Percentiles rank a stretch among this genome's conserved stretches.
phyloP scores from a whole-genome alignment of 2,113 vertebrate species.

The Phylloscopus trochiloides region DNA sequence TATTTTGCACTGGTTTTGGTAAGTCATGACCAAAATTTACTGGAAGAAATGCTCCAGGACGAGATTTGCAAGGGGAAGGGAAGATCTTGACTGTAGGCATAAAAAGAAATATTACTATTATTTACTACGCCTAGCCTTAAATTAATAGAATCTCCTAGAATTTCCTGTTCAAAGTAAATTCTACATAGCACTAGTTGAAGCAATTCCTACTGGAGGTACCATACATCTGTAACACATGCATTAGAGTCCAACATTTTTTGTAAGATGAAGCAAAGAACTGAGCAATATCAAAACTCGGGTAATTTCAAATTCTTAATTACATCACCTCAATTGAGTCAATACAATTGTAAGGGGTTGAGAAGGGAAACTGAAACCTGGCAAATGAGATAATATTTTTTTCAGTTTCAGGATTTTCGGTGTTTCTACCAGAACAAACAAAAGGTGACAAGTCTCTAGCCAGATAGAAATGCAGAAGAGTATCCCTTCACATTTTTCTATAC shows the following conservation, averaged over 20 bases:
- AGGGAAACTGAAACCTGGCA: background rate
- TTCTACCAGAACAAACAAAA: background rate
- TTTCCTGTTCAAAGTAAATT: background rate
- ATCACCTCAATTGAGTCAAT: background rate
- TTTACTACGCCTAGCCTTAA: background rate
- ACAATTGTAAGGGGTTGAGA: background rate
- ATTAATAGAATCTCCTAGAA: background rate
- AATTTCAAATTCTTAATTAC: background rate
- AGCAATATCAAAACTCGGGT: background rate
- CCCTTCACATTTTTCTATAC: background rate
- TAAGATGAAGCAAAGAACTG: background rate
- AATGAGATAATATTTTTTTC: background rate
- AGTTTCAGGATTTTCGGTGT: background rate
- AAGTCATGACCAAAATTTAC: background rate
- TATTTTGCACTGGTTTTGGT: background rate
- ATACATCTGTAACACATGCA: background rate
- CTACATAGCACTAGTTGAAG: rapidly evolving
- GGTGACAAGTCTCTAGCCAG: background rate
- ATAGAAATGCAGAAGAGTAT: background rate
- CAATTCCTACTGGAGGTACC: background rate
- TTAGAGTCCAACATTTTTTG: background rate
- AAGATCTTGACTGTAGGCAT: background rate
- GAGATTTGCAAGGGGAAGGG: background rate
- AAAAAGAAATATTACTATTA: background rate
- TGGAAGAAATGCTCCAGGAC: background rate